Base-by-base conservation (phyloP, 2,797 vertebrate genomes). In the Megalops cyprinoides region DNA sequence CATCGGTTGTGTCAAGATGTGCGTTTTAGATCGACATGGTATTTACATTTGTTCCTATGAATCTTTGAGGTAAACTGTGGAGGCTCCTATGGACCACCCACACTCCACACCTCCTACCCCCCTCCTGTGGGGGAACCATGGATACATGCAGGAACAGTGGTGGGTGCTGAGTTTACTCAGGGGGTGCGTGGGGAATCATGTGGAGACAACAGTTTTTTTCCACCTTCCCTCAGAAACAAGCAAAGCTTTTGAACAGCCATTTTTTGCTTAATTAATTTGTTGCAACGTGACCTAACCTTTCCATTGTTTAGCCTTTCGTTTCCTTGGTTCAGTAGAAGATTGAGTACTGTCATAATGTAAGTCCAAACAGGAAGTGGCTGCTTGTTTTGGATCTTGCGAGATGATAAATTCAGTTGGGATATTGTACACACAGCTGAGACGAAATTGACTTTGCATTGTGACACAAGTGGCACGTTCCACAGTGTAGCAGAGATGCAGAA, bases 31-130 rank as follows among this genome's bases (percentile, higher is more conserved):
- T 79, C 31, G 31, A 79, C 69, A 62, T 14, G 25, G 25, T 60
- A n/a, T 79, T 55, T 79, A 53, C 23, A 15, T 37, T 79, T 34
- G 79, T 79, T 73, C 31, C 58, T n/a, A n/a, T n/a, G n/a, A n/a
- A n/a, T n/a, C n/a, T n/a, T n/a, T n/a, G n/a, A n/a, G n/a, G n/a
- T n/a, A n/a, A n/a, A n/a, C n/a, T 28, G 65, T 15, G 37, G 23
- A 71, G 67, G 23, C 67, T 71, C 18, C 44, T 23, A 42, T 42
- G 39, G 67, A 71, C 37, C 67, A n/a, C 67, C 67, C 67, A 71
- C 67, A 71, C 67, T 71, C 62, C 67, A 71, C 67, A 71, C 67
- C 67, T 71, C 67, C 67, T 39, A 42, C 67, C 67, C 67, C 67
- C 8, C 67, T 71, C 37, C 39, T 71, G 67, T 67, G 42, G 67